Conservation (phyloP, 53 echinoderm and acorn worm species). For the Arbacia lixula region DNA sequence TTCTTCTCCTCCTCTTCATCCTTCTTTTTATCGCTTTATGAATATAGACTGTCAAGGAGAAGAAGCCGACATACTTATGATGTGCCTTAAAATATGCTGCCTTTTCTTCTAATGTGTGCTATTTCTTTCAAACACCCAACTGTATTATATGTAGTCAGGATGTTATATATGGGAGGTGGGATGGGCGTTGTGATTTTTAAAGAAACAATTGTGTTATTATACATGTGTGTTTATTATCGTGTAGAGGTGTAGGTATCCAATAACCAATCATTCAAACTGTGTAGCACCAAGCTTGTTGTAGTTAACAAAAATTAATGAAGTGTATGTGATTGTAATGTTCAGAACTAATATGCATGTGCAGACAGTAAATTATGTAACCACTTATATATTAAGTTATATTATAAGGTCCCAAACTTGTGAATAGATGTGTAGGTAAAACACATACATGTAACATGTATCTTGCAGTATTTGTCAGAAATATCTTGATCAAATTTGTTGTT, state of each 20-base stretch:
- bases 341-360: conserved; percentile 36
- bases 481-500: no score
- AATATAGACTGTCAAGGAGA: no score
- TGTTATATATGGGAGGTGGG: conserved; percentile 33
- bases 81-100: conserved; percentile 43
- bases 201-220: conserved; percentile 4
- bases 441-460: no score
- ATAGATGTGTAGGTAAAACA: no score
- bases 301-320: background rate
- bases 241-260: conserved; percentile 19
- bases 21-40: no score
- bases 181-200: background rate
- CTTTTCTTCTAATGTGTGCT: conserved; percentile 42
- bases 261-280: conserved; percentile 6
- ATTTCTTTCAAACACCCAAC: conserved; percentile 32
- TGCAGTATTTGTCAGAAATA: no score
- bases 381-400: no score
- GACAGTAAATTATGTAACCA: conserved; percentile 16
- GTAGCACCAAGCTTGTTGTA: background rate
- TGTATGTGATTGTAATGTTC: conserved; percentile 18
- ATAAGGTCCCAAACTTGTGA: no score
- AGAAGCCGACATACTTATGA: conserved; percentile 6
- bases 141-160: conserved; percentile 56
- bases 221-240: conserved; percentile 7
- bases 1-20: no score